These are phyloP conservation scores for Phrynosoma platyrhinos DNA, from an alignment of 2,113 vertebrate species.

Conservation along the genomic window DNA sequence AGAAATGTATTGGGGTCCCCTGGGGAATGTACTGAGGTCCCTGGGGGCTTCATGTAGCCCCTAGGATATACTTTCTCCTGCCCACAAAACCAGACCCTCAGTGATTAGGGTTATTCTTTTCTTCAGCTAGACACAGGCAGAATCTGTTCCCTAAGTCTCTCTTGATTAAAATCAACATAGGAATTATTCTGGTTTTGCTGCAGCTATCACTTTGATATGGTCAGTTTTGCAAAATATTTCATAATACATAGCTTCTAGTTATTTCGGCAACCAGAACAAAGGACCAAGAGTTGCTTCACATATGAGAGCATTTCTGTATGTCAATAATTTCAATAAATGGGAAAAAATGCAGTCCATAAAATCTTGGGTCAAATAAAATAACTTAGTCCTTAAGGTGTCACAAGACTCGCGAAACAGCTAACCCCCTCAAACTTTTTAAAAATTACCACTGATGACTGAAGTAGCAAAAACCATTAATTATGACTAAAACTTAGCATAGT, in stretches of 20 bases:
- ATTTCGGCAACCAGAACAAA: slow-evolving; percentile 34
- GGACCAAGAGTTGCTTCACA: background rate
- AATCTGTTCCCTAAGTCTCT: slow-evolving; percentile 62
- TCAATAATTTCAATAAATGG: background rate
- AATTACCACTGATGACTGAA: too few relatives aligned
- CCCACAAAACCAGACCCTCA: too few relatives aligned
- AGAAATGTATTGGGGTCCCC: too few relatives aligned
- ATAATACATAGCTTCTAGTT: slow-evolving; percentile 15
- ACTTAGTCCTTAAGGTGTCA: too few relatives aligned
- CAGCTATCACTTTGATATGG: slow-evolving; percentile 41
- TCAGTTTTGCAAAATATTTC: slow-evolving; percentile 50
- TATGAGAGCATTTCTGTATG: background rate
- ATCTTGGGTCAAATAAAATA: too few relatives aligned
- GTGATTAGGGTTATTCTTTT: background rate
- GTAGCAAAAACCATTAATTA: too few relatives aligned
- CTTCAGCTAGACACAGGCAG: slow-evolving; percentile 29
- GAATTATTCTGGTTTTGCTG: slow-evolving; percentile 58
- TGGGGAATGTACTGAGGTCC: too few relatives aligned
- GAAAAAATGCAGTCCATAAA: background rate
- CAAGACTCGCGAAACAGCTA: too few relatives aligned
- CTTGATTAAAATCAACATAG: slow-evolving; percentile 58
- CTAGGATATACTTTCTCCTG: too few relatives aligned
- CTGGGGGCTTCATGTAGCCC: too few relatives aligned
- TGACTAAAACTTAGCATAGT: too few relatives aligned
- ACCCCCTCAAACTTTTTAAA: too few relatives aligned